Evolutionary conservation across 1,140 invertebrate genomes (phyloP).

Genomic region (Brachionus rubens): DNA sequence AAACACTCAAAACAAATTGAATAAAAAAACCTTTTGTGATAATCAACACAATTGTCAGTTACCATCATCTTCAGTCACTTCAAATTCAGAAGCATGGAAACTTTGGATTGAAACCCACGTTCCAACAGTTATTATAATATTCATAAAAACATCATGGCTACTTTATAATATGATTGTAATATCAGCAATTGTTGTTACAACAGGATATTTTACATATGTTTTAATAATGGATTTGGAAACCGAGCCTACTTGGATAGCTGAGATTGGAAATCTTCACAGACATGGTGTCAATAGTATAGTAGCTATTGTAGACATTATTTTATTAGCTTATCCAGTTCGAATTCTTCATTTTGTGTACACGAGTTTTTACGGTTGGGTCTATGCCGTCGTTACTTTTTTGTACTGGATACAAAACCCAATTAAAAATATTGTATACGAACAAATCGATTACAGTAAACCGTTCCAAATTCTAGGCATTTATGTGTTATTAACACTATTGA

Average conservation of each 20-base stretch:
- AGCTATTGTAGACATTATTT: slow-evolving; percentile 31
- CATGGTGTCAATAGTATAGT: slow-evolving; percentile 43
- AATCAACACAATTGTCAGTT: slow-evolving; percentile 39
- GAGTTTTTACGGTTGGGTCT: slow-evolving; percentile 25
- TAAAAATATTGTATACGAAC: slow-evolving; percentile 38
- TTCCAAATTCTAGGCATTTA: neutral
- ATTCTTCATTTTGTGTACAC: slow-evolving; percentile 44
- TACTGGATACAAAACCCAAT: slow-evolving; percentile 10
- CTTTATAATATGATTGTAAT: slow-evolving; percentile 38
- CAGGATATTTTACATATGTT: slow-evolving; percentile 41
- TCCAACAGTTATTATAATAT: neutral
- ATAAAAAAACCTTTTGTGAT: slow-evolving; percentile 27
- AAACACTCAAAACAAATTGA: neutral
- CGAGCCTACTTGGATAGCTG: slow-evolving; percentile 16
- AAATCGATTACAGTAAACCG: slow-evolving; percentile 35
- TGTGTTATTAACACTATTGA: neutral
- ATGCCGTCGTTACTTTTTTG: slow-evolving; percentile 27
- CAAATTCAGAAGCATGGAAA: slow-evolving; percentile 18
- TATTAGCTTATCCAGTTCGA: slow-evolving; percentile 32
- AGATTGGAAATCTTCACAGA: slow-evolving; percentile 35
- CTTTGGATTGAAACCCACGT: slow-evolving; percentile 27
- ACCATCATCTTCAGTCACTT: slow-evolving; percentile 13
- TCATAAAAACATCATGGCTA: slow-evolving; percentile 29
- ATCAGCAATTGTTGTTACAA: slow-evolving; percentile 22
- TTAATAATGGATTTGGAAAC: slow-evolving; percentile 34